A percentile compares a stretch with the other conserved stretches of the same genome.
phyloP scores from a whole-genome alignment of 2,797 vertebrate genomes.

The Gobionotothen gibberifrons region DNA sequence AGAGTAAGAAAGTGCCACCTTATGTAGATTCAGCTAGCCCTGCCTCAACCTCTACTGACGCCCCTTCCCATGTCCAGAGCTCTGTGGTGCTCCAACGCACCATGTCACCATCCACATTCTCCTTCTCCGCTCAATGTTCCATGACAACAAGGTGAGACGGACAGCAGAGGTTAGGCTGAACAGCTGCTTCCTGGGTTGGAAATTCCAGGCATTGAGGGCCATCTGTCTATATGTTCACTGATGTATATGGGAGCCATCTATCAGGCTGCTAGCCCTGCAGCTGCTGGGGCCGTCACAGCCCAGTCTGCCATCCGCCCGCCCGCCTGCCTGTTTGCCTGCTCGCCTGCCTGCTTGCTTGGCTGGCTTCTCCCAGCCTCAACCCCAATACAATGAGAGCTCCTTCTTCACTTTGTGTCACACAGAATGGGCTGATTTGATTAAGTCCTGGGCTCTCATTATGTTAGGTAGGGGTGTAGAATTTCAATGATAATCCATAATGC shows the following conservation, averaged over 20 bases:
- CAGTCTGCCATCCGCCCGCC: conserved; percentile 71
- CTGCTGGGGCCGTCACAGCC: conserved; percentile 90
- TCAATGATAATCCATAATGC: conserved; percentile 99
- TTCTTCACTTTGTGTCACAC: conserved; percentile 98
- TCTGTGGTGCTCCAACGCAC: conserved; percentile 41
- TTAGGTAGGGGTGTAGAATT: conserved; percentile 99
- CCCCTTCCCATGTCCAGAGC: conserved; percentile 46
- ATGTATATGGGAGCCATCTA: conserved; percentile 97
- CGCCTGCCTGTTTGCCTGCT: conserved; percentile 47
- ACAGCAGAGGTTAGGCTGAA: conserved; percentile 93
- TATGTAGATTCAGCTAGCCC: conserved; percentile 68
- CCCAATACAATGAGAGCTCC: conserved; percentile 93
- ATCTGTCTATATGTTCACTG: conserved; percentile 98
- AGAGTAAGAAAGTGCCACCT: conserved; percentile 60
- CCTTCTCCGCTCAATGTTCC: conserved; percentile 91
- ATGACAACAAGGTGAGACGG: conserved; percentile 98
- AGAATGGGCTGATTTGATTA: conserved; percentile 99
- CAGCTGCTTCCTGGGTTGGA: conserved; percentile 97
- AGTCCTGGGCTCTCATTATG: conserved; percentile 99
- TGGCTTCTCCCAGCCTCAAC: conserved; percentile 83
- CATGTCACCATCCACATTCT: conserved; percentile 87
- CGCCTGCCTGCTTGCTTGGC: conserved; percentile 55
- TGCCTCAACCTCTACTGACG: conserved; percentile 54
- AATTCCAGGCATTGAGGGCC: conserved; percentile 96
- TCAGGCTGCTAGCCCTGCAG: conserved; percentile 92